Evolutionary conservation across 1,140 invertebrate genomes (phyloP).

Genomic region (Drusus annulatus): DNA sequence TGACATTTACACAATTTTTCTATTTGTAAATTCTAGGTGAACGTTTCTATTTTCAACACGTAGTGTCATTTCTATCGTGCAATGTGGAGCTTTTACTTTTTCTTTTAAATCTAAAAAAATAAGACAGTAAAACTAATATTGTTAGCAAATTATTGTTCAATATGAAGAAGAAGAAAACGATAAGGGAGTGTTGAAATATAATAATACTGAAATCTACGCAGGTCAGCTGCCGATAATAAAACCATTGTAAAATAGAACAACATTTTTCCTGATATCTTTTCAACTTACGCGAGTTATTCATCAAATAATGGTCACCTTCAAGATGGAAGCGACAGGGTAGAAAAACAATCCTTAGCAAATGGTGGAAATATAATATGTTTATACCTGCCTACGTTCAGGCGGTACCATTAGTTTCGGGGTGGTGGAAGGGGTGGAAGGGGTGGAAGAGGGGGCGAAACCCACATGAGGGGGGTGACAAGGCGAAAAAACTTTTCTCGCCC

Average conservation of each 20-base stretch:
- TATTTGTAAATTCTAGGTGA: no score
- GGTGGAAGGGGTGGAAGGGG: neutral
- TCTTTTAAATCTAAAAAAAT: no score
- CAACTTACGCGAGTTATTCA: slow-evolving; percentile 9
- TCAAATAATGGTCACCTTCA: neutral
- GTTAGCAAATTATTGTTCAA: no score
- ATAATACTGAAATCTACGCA: neutral
- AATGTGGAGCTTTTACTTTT: no score
- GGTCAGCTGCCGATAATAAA: neutral
- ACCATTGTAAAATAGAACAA: no score
- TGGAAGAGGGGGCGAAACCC: neutral
- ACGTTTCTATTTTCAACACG: no score
- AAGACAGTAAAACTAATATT: no score
- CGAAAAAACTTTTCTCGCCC: slow-evolving; percentile 31
- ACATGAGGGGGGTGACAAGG: neutral
- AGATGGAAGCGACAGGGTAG: slow-evolving; percentile 7
- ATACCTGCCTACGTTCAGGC: no score
- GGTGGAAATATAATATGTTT: no score
- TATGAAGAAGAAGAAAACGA: no score
- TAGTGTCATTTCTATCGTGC: no score
- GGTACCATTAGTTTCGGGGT: neutral
- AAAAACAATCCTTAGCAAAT: neutral
- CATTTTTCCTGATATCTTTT: neutral
- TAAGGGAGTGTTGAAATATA: neutral
- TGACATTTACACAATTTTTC: no score